Evolutionary conservation across 2,113 vertebrate species (phyloP).

Genomic region (Climacteris rufus): DNA sequence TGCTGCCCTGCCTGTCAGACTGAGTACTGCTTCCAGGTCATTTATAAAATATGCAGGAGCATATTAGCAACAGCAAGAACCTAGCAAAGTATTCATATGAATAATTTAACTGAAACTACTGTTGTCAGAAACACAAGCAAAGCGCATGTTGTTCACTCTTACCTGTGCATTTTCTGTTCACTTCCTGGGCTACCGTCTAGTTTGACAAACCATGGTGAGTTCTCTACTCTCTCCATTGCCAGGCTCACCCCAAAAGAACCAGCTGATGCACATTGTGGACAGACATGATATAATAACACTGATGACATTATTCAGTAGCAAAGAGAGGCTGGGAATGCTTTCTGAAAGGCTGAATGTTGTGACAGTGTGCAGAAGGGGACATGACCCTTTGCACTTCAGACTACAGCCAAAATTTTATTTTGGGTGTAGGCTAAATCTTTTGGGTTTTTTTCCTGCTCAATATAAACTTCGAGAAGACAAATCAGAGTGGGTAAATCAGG

Average conservation of each 20-base stretch:
- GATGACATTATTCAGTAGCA: background rate
- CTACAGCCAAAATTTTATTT: background rate
- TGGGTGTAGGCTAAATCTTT: background rate
- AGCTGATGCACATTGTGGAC: background rate
- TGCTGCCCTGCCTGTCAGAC: background rate
- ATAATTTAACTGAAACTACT: constrained; percentile 31
- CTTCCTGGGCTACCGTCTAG: background rate
- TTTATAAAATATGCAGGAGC: constrained; percentile 20
- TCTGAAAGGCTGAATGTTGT: background rate
- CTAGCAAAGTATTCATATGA: background rate
- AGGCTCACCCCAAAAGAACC: background rate
- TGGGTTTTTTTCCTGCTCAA: background rate
- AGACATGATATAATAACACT: background rate
- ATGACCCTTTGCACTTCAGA: accelerated
- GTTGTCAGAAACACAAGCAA: background rate
- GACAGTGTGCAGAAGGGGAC: background rate
- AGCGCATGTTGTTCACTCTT: background rate
- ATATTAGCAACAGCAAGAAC: background rate
- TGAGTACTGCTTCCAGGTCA: background rate
- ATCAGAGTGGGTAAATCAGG: background rate
- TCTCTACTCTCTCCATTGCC: background rate
- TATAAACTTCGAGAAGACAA: background rate
- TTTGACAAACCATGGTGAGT: background rate
- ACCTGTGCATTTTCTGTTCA: background rate
- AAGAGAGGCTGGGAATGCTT: background rate